Percentiles rank a stretch among this genome's conserved stretches.
These are phyloP conservation scores for Leptopilina drosophilae DNA, from an alignment of 2,888 invertebrate species.

Conservation along the genomic window DNA sequence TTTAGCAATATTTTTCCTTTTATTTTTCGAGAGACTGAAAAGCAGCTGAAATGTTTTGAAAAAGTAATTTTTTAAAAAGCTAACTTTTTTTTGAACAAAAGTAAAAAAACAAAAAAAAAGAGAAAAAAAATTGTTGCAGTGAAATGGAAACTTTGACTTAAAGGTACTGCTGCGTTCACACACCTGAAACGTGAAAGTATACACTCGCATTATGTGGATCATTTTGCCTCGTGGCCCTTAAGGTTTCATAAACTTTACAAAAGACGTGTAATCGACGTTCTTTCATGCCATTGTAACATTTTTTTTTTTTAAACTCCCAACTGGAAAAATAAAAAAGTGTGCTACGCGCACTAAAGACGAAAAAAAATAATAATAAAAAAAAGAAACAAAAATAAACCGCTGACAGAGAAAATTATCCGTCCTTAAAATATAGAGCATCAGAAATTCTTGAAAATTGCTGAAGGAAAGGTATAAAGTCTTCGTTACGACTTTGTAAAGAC, in stretches of 20 bases:
- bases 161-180: no score
- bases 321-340: background rate
- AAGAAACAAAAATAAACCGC: background rate
- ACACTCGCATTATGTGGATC: background rate
- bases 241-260: constrained; percentile 5
- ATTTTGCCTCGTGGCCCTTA: background rate
- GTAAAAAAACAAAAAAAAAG: no score
- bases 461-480: background rate
- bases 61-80: no score
- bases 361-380: background rate
- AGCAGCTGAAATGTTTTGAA: no score
- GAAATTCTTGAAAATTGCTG: constrained; percentile 11
- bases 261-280: background rate
- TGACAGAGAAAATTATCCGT: background rate
- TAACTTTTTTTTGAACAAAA: no score
- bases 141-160: no score
- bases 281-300: background rate
- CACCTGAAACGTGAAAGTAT: no score
- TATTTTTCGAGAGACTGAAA: no score
- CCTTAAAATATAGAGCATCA: background rate
- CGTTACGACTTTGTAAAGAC: constrained; percentile 24
- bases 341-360: background rate
- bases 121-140: no score
- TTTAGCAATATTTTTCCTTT: no score
- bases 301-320: background rate